phyloP scores from a whole-genome alignment of 2,797 vertebrate species.

The Gobionotothen gibberifrons region DNA sequence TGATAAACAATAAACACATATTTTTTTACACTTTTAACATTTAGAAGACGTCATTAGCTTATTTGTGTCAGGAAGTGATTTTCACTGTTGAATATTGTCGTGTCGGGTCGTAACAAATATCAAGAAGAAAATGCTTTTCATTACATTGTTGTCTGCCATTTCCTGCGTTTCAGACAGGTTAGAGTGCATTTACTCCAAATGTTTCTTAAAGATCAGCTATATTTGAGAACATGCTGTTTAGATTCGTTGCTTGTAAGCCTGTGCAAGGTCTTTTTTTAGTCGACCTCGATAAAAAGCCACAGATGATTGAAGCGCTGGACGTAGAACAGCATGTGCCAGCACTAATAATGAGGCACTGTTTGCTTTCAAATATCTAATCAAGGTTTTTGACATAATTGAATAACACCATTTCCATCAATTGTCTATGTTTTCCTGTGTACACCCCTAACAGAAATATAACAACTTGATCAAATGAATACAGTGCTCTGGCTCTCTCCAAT shows the following conservation, averaged over 20 bases:
- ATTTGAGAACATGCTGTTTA: constrained; percentile 1
- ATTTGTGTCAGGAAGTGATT: neutral
- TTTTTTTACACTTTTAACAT: too few relatives aligned
- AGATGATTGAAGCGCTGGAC: constrained; percentile 4
- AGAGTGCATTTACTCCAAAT: neutral
- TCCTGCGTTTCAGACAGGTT: neutral
- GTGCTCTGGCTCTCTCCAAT: constrained; percentile 12
- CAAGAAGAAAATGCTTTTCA: neutral
- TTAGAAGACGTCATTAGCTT: neutral
- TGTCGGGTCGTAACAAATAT: too few relatives aligned
- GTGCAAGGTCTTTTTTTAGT: neutral
- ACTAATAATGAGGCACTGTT: constrained; percentile 13
- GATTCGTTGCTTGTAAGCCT: neutral
- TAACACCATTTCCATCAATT: constrained; percentile 1
- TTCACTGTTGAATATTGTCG: neutral
- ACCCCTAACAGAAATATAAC: neutral
- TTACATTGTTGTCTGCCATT: neutral
- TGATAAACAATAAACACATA: too few relatives aligned
- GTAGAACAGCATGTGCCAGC: constrained; percentile 1
- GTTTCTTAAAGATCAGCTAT: neutral
- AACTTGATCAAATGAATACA: neutral
- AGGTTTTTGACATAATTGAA: constrained; percentile 33
- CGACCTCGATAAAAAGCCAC: neutral
- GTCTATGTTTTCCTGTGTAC: constrained; percentile 9
- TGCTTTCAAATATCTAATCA: constrained; percentile 14